These are phyloP conservation scores for Aplochiton taeniatus DNA, from an alignment of 2,797 vertebrate species.

Conservation along the genomic window DNA sequence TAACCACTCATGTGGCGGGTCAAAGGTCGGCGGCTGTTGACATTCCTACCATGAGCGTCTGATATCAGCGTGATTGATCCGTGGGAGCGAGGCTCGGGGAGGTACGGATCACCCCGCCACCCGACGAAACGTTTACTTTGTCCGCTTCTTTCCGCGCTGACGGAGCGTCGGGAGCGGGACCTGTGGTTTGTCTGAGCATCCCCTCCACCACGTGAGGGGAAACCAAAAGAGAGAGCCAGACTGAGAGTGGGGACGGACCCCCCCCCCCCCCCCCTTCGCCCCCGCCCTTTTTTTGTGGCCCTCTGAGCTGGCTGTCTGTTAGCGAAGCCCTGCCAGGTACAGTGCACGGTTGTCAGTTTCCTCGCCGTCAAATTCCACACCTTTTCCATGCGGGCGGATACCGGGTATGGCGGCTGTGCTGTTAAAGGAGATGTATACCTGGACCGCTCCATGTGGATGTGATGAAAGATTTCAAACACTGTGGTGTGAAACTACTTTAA, in stretches of 20 bases:
- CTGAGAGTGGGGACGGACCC: too few species aligned
- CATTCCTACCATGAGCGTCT: conserved; percentile 72
- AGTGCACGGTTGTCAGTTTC: conserved; percentile 59
- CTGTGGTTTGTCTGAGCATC: too few species aligned
- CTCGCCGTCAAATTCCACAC: conserved; percentile 70
- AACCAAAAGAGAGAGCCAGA: too few species aligned
- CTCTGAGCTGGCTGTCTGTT: conserved; percentile 42
- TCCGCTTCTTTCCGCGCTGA: conserved; percentile 31
- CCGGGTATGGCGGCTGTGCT: not conserved
- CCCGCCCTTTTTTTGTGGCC: not conserved
- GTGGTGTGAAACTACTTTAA: conserved; percentile 23
- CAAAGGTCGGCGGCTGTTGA: conserved; percentile 71
- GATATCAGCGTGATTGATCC: conserved; percentile 72
- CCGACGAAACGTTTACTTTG: conserved; percentile 71
- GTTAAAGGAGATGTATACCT: conserved; percentile 30
- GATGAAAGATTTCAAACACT: conserved; percentile 6
- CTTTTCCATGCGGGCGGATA: conserved; percentile 46
- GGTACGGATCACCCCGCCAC: conserved; percentile 44
- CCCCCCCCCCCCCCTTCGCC: conserved; percentile 22
- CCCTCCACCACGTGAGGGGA: too few species aligned
- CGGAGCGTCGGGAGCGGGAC: too few species aligned
- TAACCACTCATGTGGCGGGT: conserved; percentile 67
- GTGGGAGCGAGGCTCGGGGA: conserved; percentile 47
- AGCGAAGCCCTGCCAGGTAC: conserved; percentile 59
- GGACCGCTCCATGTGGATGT: not conserved